These are phyloP conservation scores for Gallinago paraguaiae DNA, from an alignment of 2,113 vertebrate genomes.

Conservation along the genomic window DNA sequence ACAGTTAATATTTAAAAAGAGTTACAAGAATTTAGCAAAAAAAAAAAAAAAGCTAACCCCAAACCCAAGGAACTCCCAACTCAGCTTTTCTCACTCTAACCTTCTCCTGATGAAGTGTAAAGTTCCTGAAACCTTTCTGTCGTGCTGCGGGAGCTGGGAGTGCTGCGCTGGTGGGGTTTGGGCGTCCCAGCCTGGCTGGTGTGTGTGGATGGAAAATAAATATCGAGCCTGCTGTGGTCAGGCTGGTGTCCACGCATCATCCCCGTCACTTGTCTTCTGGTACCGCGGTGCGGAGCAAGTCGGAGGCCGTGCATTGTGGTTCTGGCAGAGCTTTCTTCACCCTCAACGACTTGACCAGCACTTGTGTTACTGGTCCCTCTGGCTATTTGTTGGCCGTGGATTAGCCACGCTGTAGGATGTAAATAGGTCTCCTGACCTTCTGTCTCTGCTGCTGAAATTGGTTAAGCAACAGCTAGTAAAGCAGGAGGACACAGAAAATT, in stretches of 20 bases:
- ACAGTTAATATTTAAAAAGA: conserved; percentile 32
- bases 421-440: not conserved
- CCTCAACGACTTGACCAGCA: not conserved
- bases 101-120: not conserved
- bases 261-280: not conserved
- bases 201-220: too few species aligned
- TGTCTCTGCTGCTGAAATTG: not conserved
- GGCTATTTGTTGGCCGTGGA: not conserved
- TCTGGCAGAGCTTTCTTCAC: not conserved
- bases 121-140: not conserved
- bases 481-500: not conserved
- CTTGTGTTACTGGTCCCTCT: not conserved
- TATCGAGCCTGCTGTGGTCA: not conserved
- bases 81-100: not conserved
- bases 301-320: not conserved
- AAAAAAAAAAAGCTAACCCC: not conserved
- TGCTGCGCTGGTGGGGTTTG: not conserved
- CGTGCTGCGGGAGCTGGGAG: not conserved
- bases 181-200: not conserved
- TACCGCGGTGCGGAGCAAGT: fast-evolving
- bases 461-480: not conserved
- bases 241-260: not conserved
- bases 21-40: not conserved
- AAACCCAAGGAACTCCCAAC: not conserved
- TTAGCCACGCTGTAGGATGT: not conserved